phyloP scores from a whole-genome alignment of 2,113 vertebrate genomes.

The Erpornis zantholeuca region DNA sequence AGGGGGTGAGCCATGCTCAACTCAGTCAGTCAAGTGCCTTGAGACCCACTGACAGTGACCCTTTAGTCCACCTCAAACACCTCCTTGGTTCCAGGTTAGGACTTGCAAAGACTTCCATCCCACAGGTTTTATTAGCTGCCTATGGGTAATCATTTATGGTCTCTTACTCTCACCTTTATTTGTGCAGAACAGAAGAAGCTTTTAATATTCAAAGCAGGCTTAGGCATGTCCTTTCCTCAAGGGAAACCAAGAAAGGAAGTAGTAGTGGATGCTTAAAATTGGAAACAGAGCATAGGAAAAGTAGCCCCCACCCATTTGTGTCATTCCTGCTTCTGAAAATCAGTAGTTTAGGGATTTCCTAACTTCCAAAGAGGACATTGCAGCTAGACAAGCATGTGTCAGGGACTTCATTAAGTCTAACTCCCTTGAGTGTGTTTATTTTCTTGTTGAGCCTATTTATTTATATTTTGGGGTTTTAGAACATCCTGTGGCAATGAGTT shows the following conservation, averaged over 20 bases:
- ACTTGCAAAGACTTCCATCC: neutral
- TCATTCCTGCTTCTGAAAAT: neutral
- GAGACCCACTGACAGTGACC: neutral
- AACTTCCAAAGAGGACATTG: neutral
- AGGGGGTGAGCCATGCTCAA: neutral
- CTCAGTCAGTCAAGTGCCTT: neutral
- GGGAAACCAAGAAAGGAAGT: neutral
- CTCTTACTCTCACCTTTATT: neutral
- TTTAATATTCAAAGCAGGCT: constrained; percentile 11
- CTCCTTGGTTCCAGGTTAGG: neutral
- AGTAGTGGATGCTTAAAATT: neutral
- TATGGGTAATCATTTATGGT: neutral
- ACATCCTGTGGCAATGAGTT: neutral
- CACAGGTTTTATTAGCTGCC: neutral
- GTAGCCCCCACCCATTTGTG: neutral
- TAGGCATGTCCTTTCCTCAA: neutral
- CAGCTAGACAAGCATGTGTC: neutral
- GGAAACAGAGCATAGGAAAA: neutral
- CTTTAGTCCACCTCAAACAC: neutral
- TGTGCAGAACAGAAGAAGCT: neutral
- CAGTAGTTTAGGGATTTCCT: neutral
- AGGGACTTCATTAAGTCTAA: neutral
- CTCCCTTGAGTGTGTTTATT: neutral
- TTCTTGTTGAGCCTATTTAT: neutral
- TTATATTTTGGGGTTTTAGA: neutral